A percentile compares a stretch with the other conserved stretches of the same genome.
Conservation (phyloP, 2,888 invertebrate species). For the Neocrepidodera transversa region DNA sequence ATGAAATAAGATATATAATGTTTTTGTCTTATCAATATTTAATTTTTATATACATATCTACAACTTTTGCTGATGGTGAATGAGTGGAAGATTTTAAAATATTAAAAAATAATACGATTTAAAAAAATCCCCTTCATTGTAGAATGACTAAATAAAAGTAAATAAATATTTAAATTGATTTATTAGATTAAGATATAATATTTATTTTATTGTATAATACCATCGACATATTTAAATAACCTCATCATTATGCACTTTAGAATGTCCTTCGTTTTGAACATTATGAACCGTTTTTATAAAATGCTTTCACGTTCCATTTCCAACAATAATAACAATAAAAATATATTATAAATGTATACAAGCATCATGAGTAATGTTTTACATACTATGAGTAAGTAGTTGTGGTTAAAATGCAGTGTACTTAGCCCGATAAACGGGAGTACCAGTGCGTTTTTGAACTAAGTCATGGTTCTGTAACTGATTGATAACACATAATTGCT, state of each 20-base stretch:
- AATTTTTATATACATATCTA: too few species aligned
- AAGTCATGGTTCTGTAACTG: conserved; percentile 20
- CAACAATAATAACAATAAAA: conserved; percentile 53
- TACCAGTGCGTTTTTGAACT: too few species aligned
- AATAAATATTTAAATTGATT: too few species aligned
- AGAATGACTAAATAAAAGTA: too few species aligned
- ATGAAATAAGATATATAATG: too few species aligned
- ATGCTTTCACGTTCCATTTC: conserved; percentile 52
- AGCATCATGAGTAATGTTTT: conserved; percentile 46
- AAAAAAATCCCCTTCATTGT: too few species aligned
- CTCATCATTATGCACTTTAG: conserved; percentile 6
- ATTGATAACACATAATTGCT: conserved; percentile 26
- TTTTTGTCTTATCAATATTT: too few species aligned
- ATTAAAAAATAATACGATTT: too few species aligned
- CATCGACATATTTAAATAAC: conserved; percentile 9
- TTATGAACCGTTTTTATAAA: conserved; percentile 33
- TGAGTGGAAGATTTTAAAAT: too few species aligned
- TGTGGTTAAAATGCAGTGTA: conserved; percentile 31
- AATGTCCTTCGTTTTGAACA: conserved; percentile 31
- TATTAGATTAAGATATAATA: too few species aligned
- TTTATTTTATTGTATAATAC: conserved; percentile 8
- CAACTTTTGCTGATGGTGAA: too few species aligned
- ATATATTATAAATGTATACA: conserved; percentile 48
- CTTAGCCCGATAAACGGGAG: conserved; percentile 7
- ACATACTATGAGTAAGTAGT: conserved; percentile 42